Percentiles rank a stretch among this genome's conserved stretches.
These are phyloP conservation scores for Pundamilia nyererei DNA, from an alignment of 2,113 vertebrate genomes.

Conservation along the genomic window DNA sequence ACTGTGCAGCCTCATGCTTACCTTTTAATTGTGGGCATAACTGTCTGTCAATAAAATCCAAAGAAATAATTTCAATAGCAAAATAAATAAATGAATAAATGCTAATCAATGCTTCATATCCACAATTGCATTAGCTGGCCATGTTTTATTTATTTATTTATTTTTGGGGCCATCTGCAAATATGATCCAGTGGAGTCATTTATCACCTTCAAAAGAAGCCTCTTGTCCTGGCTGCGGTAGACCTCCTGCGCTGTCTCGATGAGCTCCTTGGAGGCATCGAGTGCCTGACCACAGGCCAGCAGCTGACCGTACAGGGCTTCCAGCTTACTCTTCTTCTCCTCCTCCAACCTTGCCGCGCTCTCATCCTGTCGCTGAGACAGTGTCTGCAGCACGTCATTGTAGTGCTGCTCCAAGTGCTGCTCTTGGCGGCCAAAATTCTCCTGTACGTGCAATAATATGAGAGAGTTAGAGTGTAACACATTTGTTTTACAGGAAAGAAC, in stretches of 20 bases:
- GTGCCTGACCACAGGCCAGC: constrained; percentile 79
- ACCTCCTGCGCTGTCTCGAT: constrained; percentile 83
- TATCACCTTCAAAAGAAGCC: constrained; percentile 84
- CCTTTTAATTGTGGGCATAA: constrained; percentile 81
- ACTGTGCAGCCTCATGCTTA: constrained; percentile 55
- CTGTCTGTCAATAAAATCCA: constrained; percentile 71
- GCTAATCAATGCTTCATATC: neutral
- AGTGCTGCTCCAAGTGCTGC: constrained; percentile 88
- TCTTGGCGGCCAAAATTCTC: constrained; percentile 93
- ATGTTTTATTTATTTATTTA: neutral
- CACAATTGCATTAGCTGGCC: neutral
- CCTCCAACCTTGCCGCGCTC: constrained; percentile 73
- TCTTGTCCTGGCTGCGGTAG: constrained; percentile 76
- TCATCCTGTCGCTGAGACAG: constrained; percentile 85
- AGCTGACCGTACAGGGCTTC: constrained; percentile 86
- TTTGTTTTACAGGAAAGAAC: neutral
- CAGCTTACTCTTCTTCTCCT: constrained; percentile 87
- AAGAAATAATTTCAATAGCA: neutral
- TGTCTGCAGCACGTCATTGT: constrained; percentile 83
- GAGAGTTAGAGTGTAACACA: neutral
- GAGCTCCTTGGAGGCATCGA: constrained; percentile 84
- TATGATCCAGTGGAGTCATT: neutral
- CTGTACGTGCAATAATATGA: constrained; percentile 60
- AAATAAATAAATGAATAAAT: neutral
- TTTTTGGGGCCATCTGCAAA: neutral